Evolutionary conservation across 2,797 vertebrate genomes (phyloP), one percentile per base, ranked within the genome.

Genomic region (Rhinogobio ventralis): DNA sequence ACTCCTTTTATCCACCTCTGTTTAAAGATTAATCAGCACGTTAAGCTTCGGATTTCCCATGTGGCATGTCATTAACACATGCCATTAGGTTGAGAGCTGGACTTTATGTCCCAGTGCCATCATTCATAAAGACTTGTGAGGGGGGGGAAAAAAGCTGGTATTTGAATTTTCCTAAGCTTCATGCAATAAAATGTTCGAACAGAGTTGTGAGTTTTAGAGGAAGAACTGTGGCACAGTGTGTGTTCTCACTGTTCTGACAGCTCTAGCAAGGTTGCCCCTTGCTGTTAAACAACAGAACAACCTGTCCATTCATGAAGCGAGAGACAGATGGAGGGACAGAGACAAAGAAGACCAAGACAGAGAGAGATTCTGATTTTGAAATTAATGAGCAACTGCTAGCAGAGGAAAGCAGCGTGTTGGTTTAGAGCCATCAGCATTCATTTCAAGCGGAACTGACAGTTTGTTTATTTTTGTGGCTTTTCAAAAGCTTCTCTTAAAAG

Each of bases 21-120:
- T 82, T 81, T 33, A 86, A 84, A 85, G 79, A 86, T 87, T 88
- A 86, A 84, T 87, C 72, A 82, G 86, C 66, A 82, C 49, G 82
- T 23, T 66, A 79, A 85, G 76, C 71, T 84, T 84, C 36, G 57
- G 68, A 87, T 84, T 88, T 87, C 83, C 73, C 76, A 49, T 69
- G 77, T 85, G 85, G 25, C 64, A 55, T 72, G 53, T 85, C 81
- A 88, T 88, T 83, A 81, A 67, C 62, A 75, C 57, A 81, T 67
- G 67, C 49, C 36, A 81, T 82, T 73, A 83, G 85, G 64, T 77
- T 53, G 79, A 57, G 33, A 79, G 67, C 25, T 76, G 28, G 46
- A 81, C 62, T 76, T 82, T 77, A 81, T 83, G 28, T 72, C 15
- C 30, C 55, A 84, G 69, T 69, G 64, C 49, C 51, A 81, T 77